Evolutionary conservation across 2,797 vertebrate species (phyloP), one percentile per base, ranked within the genome.

Genomic region (Notolepis coatsorum): DNA sequence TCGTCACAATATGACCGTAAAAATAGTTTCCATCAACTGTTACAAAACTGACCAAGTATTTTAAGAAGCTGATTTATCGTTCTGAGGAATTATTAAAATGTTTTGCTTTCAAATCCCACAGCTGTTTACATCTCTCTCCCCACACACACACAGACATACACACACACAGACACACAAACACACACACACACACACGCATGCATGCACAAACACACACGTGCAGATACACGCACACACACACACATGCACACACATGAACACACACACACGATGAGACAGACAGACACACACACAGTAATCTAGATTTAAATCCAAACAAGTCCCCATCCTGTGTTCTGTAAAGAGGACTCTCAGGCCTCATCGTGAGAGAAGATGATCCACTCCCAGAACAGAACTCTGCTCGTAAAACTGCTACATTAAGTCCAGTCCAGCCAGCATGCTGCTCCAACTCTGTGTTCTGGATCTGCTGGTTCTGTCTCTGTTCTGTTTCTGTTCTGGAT

Each of bases 261-360:
- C 8, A 5, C 45, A 39, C 15, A 21, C 60, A 53, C 41, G 27
- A 24, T 42, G 21, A 25, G 2, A 30, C 13, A 17, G 43, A 39
- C 42, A 39, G 21, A 35, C n/a, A 38, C 31, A 27, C 57, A 60
- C 21, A 9, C 45, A 46, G 7, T 64, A 21, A 47, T 23, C 18
- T 20, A 24, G 23, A 9, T 35, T 51, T 18, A 43, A 43, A 43
- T 17, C 41, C 41, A 18, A 43, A 43, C 41, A 43, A 43, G 18
- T 21, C 85, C 73, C 52, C 72, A 82, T 81, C 61, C 68, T 49
- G 68, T 39, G 42, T 77, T 73, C 68, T 70, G 77, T 80, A 71
- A 86, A 81, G 69, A 61, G 60, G 71, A 84, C 80, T 77, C 66
- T 61, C 30, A 70, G 70, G 41, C 74, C 85, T 88, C 77, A 80